A percentile compares a stretch with the other conserved stretches of the same genome.
Evolutionary conservation across 2,888 invertebrate genomes (phyloP).

Genomic region (Oxycera nigricornis): DNA sequence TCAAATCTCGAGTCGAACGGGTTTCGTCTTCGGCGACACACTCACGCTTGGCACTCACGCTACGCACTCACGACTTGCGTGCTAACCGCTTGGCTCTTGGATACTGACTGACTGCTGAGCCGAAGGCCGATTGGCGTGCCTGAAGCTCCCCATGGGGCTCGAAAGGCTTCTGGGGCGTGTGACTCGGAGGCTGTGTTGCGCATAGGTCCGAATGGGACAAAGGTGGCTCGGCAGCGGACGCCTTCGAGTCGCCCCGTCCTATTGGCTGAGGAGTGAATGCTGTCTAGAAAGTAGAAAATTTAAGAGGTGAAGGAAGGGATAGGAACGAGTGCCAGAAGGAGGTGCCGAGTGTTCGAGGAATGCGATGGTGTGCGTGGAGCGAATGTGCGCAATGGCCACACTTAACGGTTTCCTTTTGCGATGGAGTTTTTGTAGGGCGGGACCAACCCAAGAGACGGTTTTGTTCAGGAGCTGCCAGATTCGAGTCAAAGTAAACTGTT

Average conservation of each 20-base stretch:
- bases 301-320: background rate
- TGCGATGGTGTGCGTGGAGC: background rate
- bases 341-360: background rate
- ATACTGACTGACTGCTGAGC: conserved; percentile 13
- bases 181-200: background rate
- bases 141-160: background rate
- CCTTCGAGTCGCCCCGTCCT: background rate
- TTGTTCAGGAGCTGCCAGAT: background rate
- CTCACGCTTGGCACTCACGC: background rate
- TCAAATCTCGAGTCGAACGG: background rate
- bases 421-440: background rate
- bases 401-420: background rate
- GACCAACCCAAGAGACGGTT: no score
- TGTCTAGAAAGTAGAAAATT: no score
- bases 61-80: conserved; percentile 13
- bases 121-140: background rate
- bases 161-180: background rate
- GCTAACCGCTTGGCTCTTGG: conserved; percentile 11
- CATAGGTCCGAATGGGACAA: background rate
- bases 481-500: no score
- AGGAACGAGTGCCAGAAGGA: background rate
- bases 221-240: background rate
- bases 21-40: background rate
- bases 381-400: background rate
- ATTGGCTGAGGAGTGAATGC: background rate